These are phyloP conservation scores for Phrynocephalus guinanensis DNA, from an alignment of 2,797 vertebrate species.

Conservation along the genomic window DNA sequence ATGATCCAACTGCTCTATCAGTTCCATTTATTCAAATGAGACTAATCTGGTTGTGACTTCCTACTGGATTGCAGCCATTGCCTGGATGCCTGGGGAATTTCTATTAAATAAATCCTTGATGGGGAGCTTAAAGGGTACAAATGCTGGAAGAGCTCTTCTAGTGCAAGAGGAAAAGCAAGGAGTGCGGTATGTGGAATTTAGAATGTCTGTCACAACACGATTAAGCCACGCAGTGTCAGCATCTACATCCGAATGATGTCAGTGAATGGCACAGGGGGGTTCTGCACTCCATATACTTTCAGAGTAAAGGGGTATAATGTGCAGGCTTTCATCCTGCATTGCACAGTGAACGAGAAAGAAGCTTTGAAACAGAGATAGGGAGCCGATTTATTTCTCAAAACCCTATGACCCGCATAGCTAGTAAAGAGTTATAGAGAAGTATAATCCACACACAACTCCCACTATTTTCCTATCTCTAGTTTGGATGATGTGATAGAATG, in stretches of 20 bases:
- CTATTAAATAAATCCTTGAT: too few species aligned
- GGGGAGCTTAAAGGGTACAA: too few species aligned
- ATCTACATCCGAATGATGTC: background rate
- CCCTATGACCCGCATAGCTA: too few species aligned
- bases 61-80: too few species aligned
- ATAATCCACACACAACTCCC: too few species aligned
- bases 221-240: background rate
- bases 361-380: background rate
- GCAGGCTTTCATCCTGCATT: background rate
- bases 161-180: background rate
- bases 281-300: background rate
- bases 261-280: background rate
- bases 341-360: background rate
- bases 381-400: too few species aligned
- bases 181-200: background rate
- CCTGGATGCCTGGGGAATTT: too few species aligned
- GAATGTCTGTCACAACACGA: background rate
- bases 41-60: too few species aligned
- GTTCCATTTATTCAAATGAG: too few species aligned
- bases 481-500: background rate
- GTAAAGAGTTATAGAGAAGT: too few species aligned
- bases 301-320: background rate
- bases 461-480: too few species aligned
- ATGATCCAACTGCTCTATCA: too few species aligned
- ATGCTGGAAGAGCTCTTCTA: background rate